These are phyloP conservation scores for Grantiella picta DNA, from an alignment of 2,113 vertebrate genomes.

Conservation along the genomic window DNA sequence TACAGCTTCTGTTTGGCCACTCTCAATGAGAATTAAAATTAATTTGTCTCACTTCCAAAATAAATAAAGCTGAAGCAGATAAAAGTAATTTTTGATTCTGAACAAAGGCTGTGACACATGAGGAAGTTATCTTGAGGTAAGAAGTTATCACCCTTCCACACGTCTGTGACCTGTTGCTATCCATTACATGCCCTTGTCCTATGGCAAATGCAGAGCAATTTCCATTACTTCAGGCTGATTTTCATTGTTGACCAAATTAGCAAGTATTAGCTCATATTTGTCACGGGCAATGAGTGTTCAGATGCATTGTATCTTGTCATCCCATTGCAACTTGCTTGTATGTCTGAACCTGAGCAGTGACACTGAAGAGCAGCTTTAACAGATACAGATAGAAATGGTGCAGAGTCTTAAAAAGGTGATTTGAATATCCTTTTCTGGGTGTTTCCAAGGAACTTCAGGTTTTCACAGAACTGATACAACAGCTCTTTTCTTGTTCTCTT, in stretches of 20 bases:
- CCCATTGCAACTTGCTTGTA: background rate
- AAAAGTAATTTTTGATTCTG: background rate
- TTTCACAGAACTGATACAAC: background rate
- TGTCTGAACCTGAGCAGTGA: background rate
- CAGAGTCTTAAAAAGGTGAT: background rate
- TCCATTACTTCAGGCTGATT: background rate
- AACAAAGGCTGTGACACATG: background rate
- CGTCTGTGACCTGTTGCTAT: background rate
- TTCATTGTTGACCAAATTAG: slow-evolving; percentile 15
- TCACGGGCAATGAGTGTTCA: background rate
- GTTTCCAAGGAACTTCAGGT: background rate
- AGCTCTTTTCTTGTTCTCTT: background rate
- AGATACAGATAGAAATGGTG: background rate
- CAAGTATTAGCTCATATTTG: background rate
- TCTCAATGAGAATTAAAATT: background rate
- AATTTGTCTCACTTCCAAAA: background rate
- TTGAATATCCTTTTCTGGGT: background rate
- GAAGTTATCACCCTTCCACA: background rate
- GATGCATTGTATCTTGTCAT: background rate
- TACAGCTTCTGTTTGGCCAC: background rate
- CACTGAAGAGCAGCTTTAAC: background rate
- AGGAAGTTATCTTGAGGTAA: background rate
- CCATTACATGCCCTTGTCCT: background rate
- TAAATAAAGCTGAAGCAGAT: background rate
- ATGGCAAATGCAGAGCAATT: background rate